Percentiles rank a stretch among this genome's conserved stretches.
Evolutionary conservation across 2,797 vertebrate genomes (phyloP).

Genomic region (Enteromius trimaculatus): DNA sequence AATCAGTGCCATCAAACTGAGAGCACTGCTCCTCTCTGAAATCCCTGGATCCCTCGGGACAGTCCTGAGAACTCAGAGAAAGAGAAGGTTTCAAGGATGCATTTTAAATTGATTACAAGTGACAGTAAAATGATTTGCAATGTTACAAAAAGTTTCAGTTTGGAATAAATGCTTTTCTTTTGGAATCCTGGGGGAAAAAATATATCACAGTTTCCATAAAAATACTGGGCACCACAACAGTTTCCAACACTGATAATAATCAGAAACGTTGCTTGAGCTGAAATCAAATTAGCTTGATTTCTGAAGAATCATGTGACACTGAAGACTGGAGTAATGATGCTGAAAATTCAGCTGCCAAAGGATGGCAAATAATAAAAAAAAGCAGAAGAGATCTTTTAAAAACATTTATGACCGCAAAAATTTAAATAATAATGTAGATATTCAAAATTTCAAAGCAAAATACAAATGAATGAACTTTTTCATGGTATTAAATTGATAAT

Average conservation of each 20-base stretch:
- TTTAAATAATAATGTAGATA: not conserved
- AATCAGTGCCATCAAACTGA: constrained; percentile 86
- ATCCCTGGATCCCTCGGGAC: constrained; percentile 85
- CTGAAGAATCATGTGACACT: not conserved
- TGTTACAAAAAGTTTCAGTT: not conserved
- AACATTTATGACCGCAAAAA: too few relatives aligned
- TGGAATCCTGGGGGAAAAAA: too few relatives aligned
- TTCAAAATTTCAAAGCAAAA: not conserved
- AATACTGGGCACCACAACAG: too few relatives aligned
- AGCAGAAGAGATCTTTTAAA: not conserved
- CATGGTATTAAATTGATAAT: not conserved
- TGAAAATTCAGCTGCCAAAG: not conserved
- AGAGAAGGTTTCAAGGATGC: not conserved
- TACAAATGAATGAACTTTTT: not conserved
- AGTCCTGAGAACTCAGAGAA: constrained; percentile 77
- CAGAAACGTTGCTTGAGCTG: not conserved
- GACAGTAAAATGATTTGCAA: not conserved
- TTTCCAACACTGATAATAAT: not conserved
- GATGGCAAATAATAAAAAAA: too few relatives aligned
- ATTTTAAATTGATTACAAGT: not conserved
- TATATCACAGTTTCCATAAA: too few relatives aligned
- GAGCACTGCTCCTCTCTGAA: constrained; percentile 95
- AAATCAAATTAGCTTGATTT: too few relatives aligned
- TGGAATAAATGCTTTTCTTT: not conserved
- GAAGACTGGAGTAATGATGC: not conserved